These are phyloP conservation scores for Drymodes brunneopygia DNA, from an alignment of 2,113 vertebrate genomes.

Conservation along the genomic window DNA sequence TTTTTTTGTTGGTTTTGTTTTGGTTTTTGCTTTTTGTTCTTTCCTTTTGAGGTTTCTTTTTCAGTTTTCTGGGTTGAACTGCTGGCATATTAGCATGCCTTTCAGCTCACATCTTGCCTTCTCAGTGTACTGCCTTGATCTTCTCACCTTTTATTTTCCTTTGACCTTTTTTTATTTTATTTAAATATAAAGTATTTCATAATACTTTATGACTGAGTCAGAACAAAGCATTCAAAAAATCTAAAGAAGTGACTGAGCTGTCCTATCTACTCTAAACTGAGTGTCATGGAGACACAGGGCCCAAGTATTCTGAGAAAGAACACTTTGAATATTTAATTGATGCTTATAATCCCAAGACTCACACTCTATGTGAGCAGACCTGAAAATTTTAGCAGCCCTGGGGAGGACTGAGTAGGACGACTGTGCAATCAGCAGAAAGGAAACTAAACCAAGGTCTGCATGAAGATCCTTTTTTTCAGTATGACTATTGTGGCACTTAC, in stretches of 20 bases:
- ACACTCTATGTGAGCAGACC: background rate
- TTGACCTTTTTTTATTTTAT: background rate
- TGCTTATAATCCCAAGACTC: background rate
- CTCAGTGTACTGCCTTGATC: background rate
- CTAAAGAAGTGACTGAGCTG: background rate
- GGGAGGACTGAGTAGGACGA: background rate
- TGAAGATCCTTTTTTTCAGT: background rate
- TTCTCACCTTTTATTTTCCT: background rate
- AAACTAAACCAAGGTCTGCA: background rate
- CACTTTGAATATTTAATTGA: background rate
- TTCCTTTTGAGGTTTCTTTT: background rate
- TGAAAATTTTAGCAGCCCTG: background rate
- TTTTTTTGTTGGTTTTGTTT: background rate
- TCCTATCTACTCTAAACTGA: background rate
- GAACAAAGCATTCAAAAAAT: background rate
- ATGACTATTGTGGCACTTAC: background rate
- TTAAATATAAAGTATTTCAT: background rate
- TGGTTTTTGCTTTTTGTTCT: background rate
- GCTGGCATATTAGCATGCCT: background rate
- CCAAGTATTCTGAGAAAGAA: background rate
- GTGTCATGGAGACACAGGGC: background rate
- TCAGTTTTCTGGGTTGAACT: background rate
- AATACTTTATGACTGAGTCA: background rate
- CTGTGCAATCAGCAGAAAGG: background rate
- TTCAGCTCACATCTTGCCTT: background rate